phyloP scores from a whole-genome alignment of 1,140 invertebrate species.

The Heliconius melpomene region DNA sequence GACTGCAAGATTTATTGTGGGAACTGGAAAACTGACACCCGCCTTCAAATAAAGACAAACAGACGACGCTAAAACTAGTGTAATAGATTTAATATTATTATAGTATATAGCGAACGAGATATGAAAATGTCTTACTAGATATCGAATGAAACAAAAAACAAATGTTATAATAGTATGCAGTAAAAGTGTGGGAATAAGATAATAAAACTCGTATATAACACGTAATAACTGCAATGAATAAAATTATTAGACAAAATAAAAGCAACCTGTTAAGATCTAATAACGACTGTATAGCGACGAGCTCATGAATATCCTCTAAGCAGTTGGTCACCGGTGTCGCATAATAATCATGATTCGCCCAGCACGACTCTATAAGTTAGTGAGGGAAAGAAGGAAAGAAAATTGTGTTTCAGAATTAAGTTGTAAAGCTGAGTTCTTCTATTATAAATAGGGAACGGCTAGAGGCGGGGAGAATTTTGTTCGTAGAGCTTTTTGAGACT shows the following conservation, averaged over 20 bases:
- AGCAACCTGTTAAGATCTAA: constrained; percentile 48
- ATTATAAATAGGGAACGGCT: constrained; percentile 27
- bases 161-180: constrained; percentile 32
- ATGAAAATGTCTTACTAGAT: not conserved
- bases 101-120: not conserved
- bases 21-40: constrained; percentile 64
- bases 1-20: constrained; percentile 72
- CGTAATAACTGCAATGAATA: constrained; percentile 44
- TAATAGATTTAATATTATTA: not conserved
- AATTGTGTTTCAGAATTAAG: constrained; percentile 59
- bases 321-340: constrained; percentile 51
- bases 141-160: not conserved
- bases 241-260: constrained; percentile 48
- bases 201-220: constrained; percentile 39
- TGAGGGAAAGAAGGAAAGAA: constrained; percentile 60
- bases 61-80: not conserved
- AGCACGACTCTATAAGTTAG: constrained; percentile 68
- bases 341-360: constrained; percentile 67
- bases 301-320: constrained; percentile 58
- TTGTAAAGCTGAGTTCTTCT: constrained; percentile 44
- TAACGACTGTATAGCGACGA: constrained; percentile 49
- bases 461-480: constrained; percentile 27
- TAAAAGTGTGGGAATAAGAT: constrained; percentile 36
- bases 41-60: constrained; percentile 20
- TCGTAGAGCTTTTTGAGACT: constrained; percentile 16